Evolutionary conservation across 2,113 vertebrate genomes (phyloP).

Genomic region (Lepus timidus): DNA sequence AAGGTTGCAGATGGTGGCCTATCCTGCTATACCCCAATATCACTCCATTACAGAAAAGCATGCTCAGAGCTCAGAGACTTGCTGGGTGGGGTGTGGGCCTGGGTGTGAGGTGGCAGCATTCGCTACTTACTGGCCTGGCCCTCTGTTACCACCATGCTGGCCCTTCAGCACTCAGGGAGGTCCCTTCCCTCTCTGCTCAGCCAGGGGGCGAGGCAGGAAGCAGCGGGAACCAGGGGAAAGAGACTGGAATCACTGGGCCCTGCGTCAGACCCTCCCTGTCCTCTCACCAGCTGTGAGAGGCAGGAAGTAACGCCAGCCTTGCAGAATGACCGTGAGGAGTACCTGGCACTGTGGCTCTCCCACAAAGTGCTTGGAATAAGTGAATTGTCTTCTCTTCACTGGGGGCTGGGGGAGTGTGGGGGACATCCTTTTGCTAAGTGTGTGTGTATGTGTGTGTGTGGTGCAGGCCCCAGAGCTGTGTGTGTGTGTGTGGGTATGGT

Average conservation of each 20-base stretch:
- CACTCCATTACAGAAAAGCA: background rate
- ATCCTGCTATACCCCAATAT: too few species aligned
- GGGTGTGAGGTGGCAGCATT: background rate
- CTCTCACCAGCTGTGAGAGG: background rate
- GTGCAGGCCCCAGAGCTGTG: too few species aligned
- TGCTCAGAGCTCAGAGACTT: background rate
- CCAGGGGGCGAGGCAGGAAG: too few species aligned
- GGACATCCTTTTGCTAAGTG: background rate
- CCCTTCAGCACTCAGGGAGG: background rate
- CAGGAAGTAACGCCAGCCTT: background rate
- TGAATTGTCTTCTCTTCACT: background rate
- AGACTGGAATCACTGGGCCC: background rate
- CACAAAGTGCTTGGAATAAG: background rate
- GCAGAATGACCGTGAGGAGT: background rate
- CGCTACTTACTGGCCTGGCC: background rate
- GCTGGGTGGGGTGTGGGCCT: background rate
- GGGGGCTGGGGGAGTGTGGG: background rate
- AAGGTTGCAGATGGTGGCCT: too few species aligned
- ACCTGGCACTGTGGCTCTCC: background rate
- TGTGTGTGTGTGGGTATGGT: too few species aligned
- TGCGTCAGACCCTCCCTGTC: background rate
- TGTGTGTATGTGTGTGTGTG: too few species aligned
- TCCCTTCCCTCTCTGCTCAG: background rate
- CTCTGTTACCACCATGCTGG: background rate
- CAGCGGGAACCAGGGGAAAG: background rate